Evolutionary conservation across 2,888 invertebrate genomes (phyloP), one percentile per base, ranked within the genome.

Genomic region (Tinea trinotella): DNA sequence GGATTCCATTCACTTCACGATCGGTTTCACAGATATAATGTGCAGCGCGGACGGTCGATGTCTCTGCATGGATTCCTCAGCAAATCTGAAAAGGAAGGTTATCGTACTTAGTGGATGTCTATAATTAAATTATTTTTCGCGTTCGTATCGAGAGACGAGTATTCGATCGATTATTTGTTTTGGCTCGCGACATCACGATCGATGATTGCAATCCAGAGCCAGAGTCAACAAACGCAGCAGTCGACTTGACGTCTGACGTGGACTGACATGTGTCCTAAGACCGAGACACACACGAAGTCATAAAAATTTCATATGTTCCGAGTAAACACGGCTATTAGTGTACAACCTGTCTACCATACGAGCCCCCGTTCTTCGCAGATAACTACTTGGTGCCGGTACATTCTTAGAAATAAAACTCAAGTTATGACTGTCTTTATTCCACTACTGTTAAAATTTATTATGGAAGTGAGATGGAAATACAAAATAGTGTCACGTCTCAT

Each of bases 1-100:
- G 76, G 83, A 82, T 82, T 84, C 85, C 85, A 85, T 85, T 84
- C 85, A 85, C 84, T 82, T 75, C 71, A 68, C 73, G 67, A 60
- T 64, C 64, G 64, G 67, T 71, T 63, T 72, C 74, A 74, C 74
- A 71, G 74, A 66, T 66, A 68, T 64, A 64, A 80, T 76, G 78
- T 81, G 73, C 69, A 71, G 63, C 68, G 68, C 67, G 68, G 64
- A 73, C 70, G 77, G 79, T 81, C 81, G 81, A 75, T 78, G 79
- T 74, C 76, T 84, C 78, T 79, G 80, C 84, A 85, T 85, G 77
- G 72, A 76, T 74, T 80, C 74, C 81, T 78, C 81, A 75, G 72
- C 71, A 68, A 77, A 82, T 83, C 85, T 85, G 85, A 63, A 84
- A 85, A 71, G 68, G 64, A 73, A 57, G 78, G 74, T 67, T 76